These are phyloP conservation scores for Sebastes aleutianus DNA, from an alignment of 2,797 vertebrate genomes.

Conservation along the genomic window DNA sequence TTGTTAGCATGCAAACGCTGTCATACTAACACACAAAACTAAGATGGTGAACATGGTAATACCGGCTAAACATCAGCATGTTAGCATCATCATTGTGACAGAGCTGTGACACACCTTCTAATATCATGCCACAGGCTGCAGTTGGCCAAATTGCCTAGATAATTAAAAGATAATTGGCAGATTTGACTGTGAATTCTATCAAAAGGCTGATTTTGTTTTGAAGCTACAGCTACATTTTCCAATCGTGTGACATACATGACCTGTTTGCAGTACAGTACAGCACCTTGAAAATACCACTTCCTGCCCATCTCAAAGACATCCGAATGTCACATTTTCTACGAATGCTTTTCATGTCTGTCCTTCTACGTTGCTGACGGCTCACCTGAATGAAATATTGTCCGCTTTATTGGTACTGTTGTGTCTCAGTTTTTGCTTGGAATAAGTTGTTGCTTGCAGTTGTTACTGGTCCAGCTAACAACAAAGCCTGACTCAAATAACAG, in stretches of 20 bases:
- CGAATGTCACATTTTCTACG: neutral
- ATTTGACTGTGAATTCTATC: neutral
- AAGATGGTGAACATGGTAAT: neutral
- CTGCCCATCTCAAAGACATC: neutral
- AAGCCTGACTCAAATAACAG: neutral
- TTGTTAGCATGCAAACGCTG: neutral
- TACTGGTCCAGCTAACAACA: neutral
- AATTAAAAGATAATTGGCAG: neutral
- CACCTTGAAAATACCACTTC: conserved; percentile 16
- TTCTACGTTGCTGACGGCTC: neutral
- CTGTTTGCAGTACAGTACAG: neutral
- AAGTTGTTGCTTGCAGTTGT: rapidly evolving
- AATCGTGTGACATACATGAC: neutral
- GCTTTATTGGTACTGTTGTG: neutral
- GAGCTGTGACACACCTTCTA: neutral
- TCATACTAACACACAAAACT: neutral
- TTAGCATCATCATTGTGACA: neutral
- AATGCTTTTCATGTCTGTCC: neutral
- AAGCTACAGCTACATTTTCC: neutral
- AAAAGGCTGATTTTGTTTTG: neutral
- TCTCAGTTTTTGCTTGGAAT: neutral
- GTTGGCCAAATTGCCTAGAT: neutral
- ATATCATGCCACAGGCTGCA: neutral
- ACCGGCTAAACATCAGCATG: neutral
- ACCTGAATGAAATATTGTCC: neutral